Evolutionary conservation across 2,113 vertebrate species (phyloP), one percentile per base, ranked within the genome.

Genomic region (Hemiprocne comata): DNA sequence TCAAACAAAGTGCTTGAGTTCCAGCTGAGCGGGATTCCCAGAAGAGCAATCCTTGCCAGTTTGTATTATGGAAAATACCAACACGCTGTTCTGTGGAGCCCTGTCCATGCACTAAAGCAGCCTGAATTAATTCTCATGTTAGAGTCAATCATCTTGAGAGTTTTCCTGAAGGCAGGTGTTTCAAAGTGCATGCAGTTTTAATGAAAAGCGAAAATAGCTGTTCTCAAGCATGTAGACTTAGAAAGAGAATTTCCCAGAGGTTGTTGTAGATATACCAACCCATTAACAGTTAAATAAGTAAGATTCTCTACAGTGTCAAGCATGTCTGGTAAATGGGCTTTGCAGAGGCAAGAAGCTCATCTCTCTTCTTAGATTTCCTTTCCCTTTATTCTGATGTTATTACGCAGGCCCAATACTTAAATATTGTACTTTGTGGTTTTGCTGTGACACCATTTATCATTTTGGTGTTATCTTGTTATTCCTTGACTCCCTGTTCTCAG

Each of bases 51-150:
- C 61, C 70, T 93, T 96, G 95, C 94, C 83, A 89, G 75, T 90
- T 89, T 7, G 28, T 88, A 87, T 96, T 97, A 95, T 72, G 90
- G 92, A 84, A 89, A 86, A 95, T 46, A 61, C 96, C n/a, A 5
- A 80, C 83, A 67, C 6, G 3, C 72, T 89, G 50, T 38, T 95
- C 88, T 75, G 80, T 34, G 61, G 72, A 92, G 90, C 73, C 76
- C 92, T 78, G 61, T 93, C 93, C 88, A 62, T 7, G 2, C 73
- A 7, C 72, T 93, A 55, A 69, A 90, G 83, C 93, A 93, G 85
- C 88, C 94, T 85, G 95, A 96, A 96, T 97, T 96, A 96, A 96
- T 96, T 97, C 94, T 95, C 70, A 69, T 90, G 92, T 96, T 96
- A 78, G 83, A 96, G 73, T 92, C 93, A 93, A 92, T 96, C 92